Percentiles rank a stretch among this genome's conserved stretches.
phyloP scores from a whole-genome alignment of 2,113 vertebrate genomes.

The Hypocryptadius cinnamomeus region DNA sequence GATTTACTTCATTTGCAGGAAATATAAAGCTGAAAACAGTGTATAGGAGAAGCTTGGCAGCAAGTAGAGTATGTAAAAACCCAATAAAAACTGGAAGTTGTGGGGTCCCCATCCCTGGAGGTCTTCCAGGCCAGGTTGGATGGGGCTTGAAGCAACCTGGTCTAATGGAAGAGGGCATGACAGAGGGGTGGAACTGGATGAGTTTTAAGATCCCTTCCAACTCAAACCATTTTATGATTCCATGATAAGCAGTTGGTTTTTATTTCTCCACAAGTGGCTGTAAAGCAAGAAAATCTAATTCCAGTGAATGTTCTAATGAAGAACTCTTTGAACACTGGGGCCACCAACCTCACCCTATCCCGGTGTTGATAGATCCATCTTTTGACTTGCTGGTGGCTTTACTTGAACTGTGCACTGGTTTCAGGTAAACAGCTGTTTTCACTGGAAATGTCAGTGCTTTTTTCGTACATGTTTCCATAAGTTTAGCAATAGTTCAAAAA shows the following conservation, averaged over 20 bases:
- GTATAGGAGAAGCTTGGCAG: background rate
- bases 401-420: background rate
- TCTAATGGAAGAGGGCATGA: background rate
- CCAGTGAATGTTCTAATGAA: background rate
- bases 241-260: background rate
- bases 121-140: background rate
- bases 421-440: background rate
- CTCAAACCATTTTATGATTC: background rate
- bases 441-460: background rate
- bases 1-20: background rate
- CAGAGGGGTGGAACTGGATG: background rate
- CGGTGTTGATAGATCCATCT: background rate
- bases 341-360: background rate
- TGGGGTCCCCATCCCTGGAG: background rate
- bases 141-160: background rate
- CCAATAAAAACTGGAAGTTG: background rate
- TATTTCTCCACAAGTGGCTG: background rate
- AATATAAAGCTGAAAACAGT: background rate
- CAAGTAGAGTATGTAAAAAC: background rate
- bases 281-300: background rate
- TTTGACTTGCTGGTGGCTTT: background rate
- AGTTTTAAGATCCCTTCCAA: background rate
- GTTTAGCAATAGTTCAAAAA: background rate
- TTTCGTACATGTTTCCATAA: background rate
- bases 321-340: background rate